These are phyloP conservation scores for Phymanthus crucifer DNA, from an alignment of 92 coral and sea anemone genomes.

Conservation along the genomic window DNA sequence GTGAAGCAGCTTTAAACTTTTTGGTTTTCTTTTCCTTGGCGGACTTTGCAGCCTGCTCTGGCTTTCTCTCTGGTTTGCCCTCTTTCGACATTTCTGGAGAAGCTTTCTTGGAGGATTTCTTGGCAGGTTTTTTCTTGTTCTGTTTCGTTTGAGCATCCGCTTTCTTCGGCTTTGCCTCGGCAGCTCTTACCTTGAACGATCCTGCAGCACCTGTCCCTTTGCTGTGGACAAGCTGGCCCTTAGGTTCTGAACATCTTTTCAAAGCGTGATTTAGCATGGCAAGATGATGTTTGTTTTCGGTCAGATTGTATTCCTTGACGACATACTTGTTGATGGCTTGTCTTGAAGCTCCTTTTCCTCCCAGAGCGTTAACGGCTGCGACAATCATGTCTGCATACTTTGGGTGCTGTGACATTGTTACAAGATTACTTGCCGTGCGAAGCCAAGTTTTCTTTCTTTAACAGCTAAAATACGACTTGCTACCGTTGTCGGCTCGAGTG, in stretches of 20 bases:
- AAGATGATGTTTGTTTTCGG: conserved; percentile 75
- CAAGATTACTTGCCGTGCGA: neutral
- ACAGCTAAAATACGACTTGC: neutral
- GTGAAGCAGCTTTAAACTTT: conserved; percentile 70
- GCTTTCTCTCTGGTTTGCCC: conserved; percentile 18
- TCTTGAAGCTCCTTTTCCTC: conserved; percentile 83
- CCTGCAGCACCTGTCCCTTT: conserved; percentile 90
- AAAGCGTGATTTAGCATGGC: conserved; percentile 78
- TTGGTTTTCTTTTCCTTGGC: conserved; percentile 53
- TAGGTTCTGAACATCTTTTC: conserved; percentile 63
- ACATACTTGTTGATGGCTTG: conserved; percentile 83
- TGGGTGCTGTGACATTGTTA: conserved; percentile 56
- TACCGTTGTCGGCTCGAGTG: neutral
- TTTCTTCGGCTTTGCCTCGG: conserved; percentile 50
- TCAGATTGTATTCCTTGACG: conserved; percentile 68
- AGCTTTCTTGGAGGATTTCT: conserved; percentile 10
- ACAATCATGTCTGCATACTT: conserved; percentile 75
- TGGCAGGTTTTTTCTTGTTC: conserved; percentile 27
- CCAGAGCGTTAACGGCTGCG: conserved; percentile 62
- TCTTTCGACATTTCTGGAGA: conserved; percentile 22
- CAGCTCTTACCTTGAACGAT: conserved; percentile 72
- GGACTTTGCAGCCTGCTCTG: conserved; percentile 23
- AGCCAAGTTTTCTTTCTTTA: neutral
- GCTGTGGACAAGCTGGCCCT: conserved; percentile 72
- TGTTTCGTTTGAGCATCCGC: conserved; percentile 15